phyloP scores from a whole-genome alignment of 2,888 invertebrate genomes.

The Orgyia antiqua region DNA sequence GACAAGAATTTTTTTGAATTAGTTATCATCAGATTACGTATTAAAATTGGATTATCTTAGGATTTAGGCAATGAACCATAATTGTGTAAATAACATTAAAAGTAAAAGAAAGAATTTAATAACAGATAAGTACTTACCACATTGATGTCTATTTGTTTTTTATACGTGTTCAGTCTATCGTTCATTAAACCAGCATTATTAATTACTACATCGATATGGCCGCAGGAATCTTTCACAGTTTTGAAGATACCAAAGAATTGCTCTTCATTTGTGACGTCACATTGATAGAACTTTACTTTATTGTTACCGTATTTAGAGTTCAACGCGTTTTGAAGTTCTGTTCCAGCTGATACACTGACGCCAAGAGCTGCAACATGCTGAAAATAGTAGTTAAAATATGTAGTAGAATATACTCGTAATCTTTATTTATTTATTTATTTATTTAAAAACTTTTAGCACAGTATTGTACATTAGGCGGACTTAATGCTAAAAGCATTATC shows the following conservation, averaged over 20 bases:
- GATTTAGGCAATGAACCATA: no score
- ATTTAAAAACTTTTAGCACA: no score
- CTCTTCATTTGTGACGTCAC: slow-evolving; percentile 39
- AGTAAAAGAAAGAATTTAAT: no score
- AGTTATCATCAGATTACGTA: no score
- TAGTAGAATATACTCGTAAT: no score
- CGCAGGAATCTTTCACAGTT: slow-evolving; percentile 1
- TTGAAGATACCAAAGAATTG: slow-evolving; percentile 16
- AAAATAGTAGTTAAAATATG: background rate
- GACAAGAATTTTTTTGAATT: no score
- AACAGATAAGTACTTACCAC: slow-evolving; percentile 25
- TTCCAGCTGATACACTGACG: slow-evolving; percentile 29
- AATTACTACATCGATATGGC: slow-evolving; percentile 10
- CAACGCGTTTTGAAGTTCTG: slow-evolving; percentile 31
- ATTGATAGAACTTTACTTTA: slow-evolving; percentile 36
- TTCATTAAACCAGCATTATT: slow-evolving; percentile 32
- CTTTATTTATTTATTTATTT: no score
- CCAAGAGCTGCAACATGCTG: slow-evolving; percentile 41
- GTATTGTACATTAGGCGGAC: no score
- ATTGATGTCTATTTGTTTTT: slow-evolving; percentile 29
- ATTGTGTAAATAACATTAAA: no score
- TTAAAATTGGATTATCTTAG: no score
- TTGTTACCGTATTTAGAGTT: slow-evolving; percentile 32
- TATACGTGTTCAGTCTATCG: slow-evolving; percentile 21
- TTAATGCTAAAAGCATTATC: no score